A percentile compares a stretch with the other conserved stretches of the same genome.
Evolutionary conservation across 2,797 vertebrate genomes (phyloP).

Genomic region (Diglossa cyanea): DNA sequence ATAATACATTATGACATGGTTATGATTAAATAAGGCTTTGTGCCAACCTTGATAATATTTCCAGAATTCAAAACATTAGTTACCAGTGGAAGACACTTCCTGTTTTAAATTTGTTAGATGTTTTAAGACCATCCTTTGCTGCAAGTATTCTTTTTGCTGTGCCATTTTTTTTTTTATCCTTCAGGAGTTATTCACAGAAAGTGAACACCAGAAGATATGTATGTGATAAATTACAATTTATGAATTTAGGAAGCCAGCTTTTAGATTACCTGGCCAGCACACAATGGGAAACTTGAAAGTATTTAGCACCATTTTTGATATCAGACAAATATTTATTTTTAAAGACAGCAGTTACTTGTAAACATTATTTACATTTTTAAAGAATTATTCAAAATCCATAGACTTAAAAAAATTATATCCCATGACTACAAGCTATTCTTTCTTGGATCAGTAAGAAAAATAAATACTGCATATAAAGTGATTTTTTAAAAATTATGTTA

Average conservation of each 20-base stretch:
- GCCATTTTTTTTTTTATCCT: background rate
- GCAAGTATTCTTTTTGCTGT: background rate
- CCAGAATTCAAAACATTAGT: background rate
- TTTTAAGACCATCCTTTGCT: background rate
- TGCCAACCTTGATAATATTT: background rate
- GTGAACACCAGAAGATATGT: background rate
- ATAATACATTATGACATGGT: background rate
- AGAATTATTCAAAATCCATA: background rate
- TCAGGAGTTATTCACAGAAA: conserved; percentile 1
- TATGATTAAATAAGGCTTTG: background rate
- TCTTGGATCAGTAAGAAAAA: background rate
- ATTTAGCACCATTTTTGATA: background rate
- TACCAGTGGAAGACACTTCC: background rate
- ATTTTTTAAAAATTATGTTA: background rate
- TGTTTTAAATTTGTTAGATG: background rate
- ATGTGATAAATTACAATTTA: background rate
- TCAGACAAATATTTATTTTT: background rate
- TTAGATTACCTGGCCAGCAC: background rate
- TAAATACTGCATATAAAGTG: background rate
- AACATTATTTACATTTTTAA: background rate
- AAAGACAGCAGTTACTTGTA: background rate
- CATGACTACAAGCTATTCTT: background rate
- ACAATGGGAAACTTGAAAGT: background rate
- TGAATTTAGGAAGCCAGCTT: background rate
- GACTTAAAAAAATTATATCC: background rate